Evolutionary conservation across 23 tunicate species (phyloP).

Genomic region (Clavelina lepadiformis): DNA sequence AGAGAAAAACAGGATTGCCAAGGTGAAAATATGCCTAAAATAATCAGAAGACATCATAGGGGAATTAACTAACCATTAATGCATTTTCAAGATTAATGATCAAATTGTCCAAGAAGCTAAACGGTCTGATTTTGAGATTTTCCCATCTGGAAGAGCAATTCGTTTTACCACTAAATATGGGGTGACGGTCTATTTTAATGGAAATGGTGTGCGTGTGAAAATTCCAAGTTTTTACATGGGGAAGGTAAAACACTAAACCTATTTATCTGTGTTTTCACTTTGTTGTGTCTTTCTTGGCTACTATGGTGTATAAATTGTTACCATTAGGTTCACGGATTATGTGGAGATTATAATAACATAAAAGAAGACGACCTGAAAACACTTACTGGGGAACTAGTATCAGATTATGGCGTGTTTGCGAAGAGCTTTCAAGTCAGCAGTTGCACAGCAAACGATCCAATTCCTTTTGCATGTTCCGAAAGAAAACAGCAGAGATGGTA

Average conservation of each 20-base stretch:
- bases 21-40: no score
- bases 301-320: not conserved
- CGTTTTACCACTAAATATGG: conserved; percentile 10
- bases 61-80: not conserved
- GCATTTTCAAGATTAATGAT: conserved; percentile 16
- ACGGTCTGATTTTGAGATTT: not conserved
- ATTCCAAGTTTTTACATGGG: conserved; percentile 12
- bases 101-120: conserved; percentile 1
- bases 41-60: not conserved
- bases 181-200: conserved; percentile 20
- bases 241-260: conserved; percentile 3
- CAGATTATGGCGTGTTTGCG: conserved; percentile 36
- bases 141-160: conserved; percentile 11
- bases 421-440: conserved; percentile 10
- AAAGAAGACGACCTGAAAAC: conserved; percentile 39
- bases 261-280: not conserved
- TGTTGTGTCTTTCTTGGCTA: not conserved
- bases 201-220: conserved; percentile 11
- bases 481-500: conserved; percentile 15
- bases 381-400: conserved; percentile 11
- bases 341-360: conserved; percentile 54
- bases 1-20: conserved; percentile 5
- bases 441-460: conserved; percentile 13
- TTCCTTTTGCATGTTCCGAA: conserved; percentile 19
- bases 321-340: conserved; percentile 49